phyloP scores from a whole-genome alignment of 1,140 invertebrate genomes.

The Drosophila melanogaster region Release_6_plus_ISO1_MT NT_033777.3:18682001-18682500 shows the following conservation, averaged over 20 bases:
- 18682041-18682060: slow-evolving; percentile 4
- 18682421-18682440: slow-evolving; percentile 84
- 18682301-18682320: slow-evolving; percentile 17
- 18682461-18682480: slow-evolving; percentile 97
- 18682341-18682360: slow-evolving; percentile 59
- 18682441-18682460: slow-evolving; percentile 96
- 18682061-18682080: slow-evolving; percentile 36
- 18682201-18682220: slow-evolving; percentile 23
- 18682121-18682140: neutral
- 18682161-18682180: slow-evolving; percentile 2
- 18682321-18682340: slow-evolving; percentile 5
- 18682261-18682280: slow-evolving; percentile 49
- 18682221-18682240: slow-evolving; percentile 60
- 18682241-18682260: slow-evolving; percentile 48
- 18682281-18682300: slow-evolving; percentile 22
- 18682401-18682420: slow-evolving; percentile 30
- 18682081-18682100: slow-evolving; percentile 67
- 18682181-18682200: slow-evolving; percentile 68
- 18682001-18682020: neutral
- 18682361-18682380: slow-evolving; percentile 43
- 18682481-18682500: slow-evolving; percentile 95
- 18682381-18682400: slow-evolving; percentile 17
- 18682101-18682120: slow-evolving; percentile 20
- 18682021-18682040: slow-evolving; percentile 1
- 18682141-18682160: slow-evolving; percentile 1